Evolutionary conservation across 2,888 invertebrate genomes (phyloP), one percentile per base, ranked within the genome.

Genomic region (Digitonthophagus gazella): DNA sequence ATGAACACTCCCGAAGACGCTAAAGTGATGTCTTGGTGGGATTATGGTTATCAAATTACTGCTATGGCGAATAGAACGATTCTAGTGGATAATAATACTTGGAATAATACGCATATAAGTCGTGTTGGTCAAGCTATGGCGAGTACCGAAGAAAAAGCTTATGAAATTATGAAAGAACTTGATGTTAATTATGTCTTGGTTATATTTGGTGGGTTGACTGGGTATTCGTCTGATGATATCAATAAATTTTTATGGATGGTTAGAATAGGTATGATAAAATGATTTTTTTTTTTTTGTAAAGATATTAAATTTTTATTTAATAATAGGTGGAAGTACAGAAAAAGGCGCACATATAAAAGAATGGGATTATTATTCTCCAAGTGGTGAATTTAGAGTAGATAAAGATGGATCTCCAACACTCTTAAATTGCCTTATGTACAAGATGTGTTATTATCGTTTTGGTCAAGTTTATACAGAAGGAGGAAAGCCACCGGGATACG

Each of bases 171-270:
- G 98, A 86, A 90, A 71, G 98, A 98, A 81, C 83, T 98, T 56
- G 98, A 99, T 80, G 98, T 99, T 1, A 94, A 98, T 83, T 99
- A 98, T 82, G 98, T 99, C 14, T 86, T 98, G 0, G 98, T 98
- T 1, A 98, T 98, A 78, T 98, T 98, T 83, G 98, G 98, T 14
- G 98, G 98, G n/a, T 87, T 98, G 0, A 97, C 97, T 0, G 98
- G 98, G 0, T 99, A 98, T 82, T 97, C 97, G 0, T 97, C 97
- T 0, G 98, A 99, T 84, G 98, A 98, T 82, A 98, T 98, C 72
- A 99, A 99, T 85, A 99, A 98, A 86, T 98, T 98, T 85, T 87
- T 99, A 73, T 98, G 98, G 98, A 99, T 98, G 98, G 98, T 99
- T 58, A 86, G 92, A 69, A 93, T 93, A 76, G 83, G 82, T 76